Base-by-base conservation (phyloP, 2,888 invertebrate genomes). In the Dasypogon diadema region DNA sequence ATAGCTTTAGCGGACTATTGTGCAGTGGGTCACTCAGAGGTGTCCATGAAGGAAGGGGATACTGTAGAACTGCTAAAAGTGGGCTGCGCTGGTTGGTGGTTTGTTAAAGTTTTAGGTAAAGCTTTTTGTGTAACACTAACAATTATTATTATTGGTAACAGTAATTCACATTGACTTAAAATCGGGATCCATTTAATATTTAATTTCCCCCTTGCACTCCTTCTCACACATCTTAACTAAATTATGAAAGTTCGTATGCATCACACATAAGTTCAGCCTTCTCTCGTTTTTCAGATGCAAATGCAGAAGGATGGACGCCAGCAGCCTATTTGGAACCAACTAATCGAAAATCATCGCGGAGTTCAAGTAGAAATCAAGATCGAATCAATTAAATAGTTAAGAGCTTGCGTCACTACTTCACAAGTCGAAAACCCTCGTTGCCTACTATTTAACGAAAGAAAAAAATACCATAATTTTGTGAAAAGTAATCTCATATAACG, bases 61-160 rank as follows among this genome's bases (percentile, higher is more conserved):
- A 90, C 91, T 81, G 92, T 97, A 80, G 95, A 96, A 85, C 89
- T 97, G 80, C 90, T 96, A 80, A 96, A 96, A 87, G 93, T 96
- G 81, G 97, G 97, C 84, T 95, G 95, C 87, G 96, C 96, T 80
- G 97, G 97, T 80, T 97, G 97, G 97, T 97, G 97, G 97, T 96
- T 94, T 88, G 95, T 97, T 83, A 92, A 93, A 82, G 90, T 94
- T 76, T 88, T 93, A 84, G 93, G 93, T 92, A 87, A 48, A 24
- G 48, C 12, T 48, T 48, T 48, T 51, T 42, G n/a, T 42, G 42
- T 42, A 42, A 42, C 42, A 1, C n/a, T 42, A 6, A 42, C n/a
- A 42, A 42, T 5, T 42, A 42, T n/a, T n/a, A n/a, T n/a, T n/a
- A n/a, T n/a, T n/a, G n/a, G n/a, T n/a, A n/a, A n/a, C n/a, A n/a